Percentiles rank a stretch among this genome's conserved stretches.
These are phyloP conservation scores for Catharus minimus DNA, from an alignment of 2,113 vertebrate species.

Conservation along the genomic window DNA sequence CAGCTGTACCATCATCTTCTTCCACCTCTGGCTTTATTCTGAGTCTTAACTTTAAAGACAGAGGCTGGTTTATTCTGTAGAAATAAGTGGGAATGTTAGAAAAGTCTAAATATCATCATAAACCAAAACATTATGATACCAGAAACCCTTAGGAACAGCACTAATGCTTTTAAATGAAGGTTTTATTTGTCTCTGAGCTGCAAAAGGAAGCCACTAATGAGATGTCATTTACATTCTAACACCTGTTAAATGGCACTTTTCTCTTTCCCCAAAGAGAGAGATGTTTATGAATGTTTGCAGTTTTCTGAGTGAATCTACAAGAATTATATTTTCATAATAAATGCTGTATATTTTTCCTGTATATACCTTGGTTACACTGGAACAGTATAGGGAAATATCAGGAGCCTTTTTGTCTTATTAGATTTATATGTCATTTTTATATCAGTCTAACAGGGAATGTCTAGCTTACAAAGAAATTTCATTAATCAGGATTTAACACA, in stretches of 20 bases:
- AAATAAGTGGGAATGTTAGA: slow-evolving; percentile 71
- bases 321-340: slow-evolving; percentile 79
- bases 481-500: slow-evolving; percentile 68
- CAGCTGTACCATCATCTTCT: neutral
- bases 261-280: slow-evolving; percentile 80
- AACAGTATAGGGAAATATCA: slow-evolving; percentile 43
- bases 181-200: slow-evolving; percentile 80
- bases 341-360: slow-evolving; percentile 58
- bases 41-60: slow-evolving; percentile 59
- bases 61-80: slow-evolving; percentile 67
- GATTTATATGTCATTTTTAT: slow-evolving; percentile 38
- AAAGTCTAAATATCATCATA: slow-evolving; percentile 76
- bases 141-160: slow-evolving; percentile 77
- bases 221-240: slow-evolving; percentile 85
- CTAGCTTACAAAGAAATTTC: slow-evolving; percentile 61
- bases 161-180: slow-evolving; percentile 82
- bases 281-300: slow-evolving; percentile 81
- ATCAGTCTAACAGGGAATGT: slow-evolving; percentile 50
- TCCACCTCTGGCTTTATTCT: slow-evolving; percentile 36
- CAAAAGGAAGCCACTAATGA: slow-evolving; percentile 81
- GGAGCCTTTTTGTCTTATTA: slow-evolving; percentile 52
- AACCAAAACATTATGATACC: slow-evolving; percentile 79
- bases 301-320: slow-evolving; percentile 75
- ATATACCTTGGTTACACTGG: slow-evolving; percentile 15
- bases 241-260: slow-evolving; percentile 85